Base-by-base conservation (phyloP, 2,113 vertebrate genomes). In the Microcebus griseorufus region DNA sequence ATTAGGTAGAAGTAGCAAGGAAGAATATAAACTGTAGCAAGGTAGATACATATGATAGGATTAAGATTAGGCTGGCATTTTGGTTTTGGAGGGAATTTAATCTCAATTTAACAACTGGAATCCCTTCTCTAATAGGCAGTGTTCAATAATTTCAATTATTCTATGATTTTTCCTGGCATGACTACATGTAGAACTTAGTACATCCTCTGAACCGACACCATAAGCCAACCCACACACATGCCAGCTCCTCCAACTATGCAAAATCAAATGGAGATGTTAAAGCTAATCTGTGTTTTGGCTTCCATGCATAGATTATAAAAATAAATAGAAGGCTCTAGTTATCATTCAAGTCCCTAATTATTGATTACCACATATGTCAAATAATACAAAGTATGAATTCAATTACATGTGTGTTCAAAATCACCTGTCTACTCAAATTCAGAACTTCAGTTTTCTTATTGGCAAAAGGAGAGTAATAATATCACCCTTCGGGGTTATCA, bases 161-260 rank as follows among this genome's bases (percentile, higher is more conserved):
- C 37, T 8, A 1, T 42, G 6, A 51, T 51, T 45, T 67, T 80
- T 60, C 39, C 34, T 42, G 72, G 9, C 17, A 32, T 80, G 22
- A 51, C 8, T 70, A 37, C 11, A 60, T 4, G 20, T 20, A 22
- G 13, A 55, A 53, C 7, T 32, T 67, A 12, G 17, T 86, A 25
- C 3, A 3, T 9, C 25, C 13, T 83, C 14, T 65, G 9, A 51
- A 6, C 1, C 13, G 27, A 22, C 8, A 34, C 13, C 6, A 17
- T 72, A 53, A 75, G 7, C 10, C 17, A 37, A 9, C 1, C 7
- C 55, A 51, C 18, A 64, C 1, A 62, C 4, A 27, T 58, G 23
- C n/a, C 6, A 72, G 29, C 16, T 65, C 20, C 22, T 6, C 25
- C 2, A 16, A 39, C 2, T 55, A 27, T 0, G 1, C 13, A 34